Evolutionary conservation across 2,113 vertebrate genomes (phyloP).

Genomic region (Phylloscopus whistleri): DNA sequence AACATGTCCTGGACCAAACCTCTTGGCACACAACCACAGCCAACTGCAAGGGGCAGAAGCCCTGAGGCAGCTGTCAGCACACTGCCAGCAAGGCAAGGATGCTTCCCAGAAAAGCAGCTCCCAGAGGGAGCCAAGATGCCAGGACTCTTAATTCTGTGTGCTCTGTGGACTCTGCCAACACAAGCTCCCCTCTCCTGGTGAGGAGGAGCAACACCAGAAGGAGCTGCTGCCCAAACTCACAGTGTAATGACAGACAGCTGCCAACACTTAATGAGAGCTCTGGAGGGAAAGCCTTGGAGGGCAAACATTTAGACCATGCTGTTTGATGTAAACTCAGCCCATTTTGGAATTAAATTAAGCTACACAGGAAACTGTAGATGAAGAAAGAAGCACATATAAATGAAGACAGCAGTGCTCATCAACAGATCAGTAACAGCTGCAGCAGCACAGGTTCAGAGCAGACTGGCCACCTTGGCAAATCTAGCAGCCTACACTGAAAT

Average conservation of each 20-base stretch:
- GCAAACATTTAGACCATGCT: background rate
- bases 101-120: background rate
- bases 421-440: background rate
- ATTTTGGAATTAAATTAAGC: background rate
- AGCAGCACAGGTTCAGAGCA: background rate
- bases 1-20: background rate
- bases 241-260: background rate
- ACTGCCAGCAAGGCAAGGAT: background rate
- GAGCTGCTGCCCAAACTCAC: background rate
- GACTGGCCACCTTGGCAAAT: background rate
- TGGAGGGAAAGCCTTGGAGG: background rate
- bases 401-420: background rate
- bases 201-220: background rate
- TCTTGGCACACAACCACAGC: accelerated
- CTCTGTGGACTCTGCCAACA: background rate
- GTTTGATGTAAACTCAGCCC: background rate
- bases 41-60: background rate
- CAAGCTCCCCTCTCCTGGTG: background rate
- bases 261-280: background rate
- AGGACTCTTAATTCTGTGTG: background rate
- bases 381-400: background rate
- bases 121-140: background rate
- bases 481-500: background rate
- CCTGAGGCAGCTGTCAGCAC: background rate
- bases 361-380: background rate